Base-by-base conservation (phyloP, 2,797 vertebrate species). In the Zenarchopterus dispar region DNA sequence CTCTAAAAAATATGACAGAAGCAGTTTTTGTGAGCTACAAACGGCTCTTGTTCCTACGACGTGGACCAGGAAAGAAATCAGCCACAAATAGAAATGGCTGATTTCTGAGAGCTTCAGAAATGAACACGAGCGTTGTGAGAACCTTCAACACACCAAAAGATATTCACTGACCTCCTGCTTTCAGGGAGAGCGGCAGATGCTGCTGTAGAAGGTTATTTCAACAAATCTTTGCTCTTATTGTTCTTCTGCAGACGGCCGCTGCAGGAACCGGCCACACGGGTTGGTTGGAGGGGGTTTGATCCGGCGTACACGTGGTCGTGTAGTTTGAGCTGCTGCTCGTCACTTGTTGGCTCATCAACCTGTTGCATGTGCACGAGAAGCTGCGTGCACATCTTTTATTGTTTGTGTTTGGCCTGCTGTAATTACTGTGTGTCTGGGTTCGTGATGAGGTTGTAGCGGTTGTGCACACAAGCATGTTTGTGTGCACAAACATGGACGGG, bases 271-370 rank as follows among this genome's bases (percentile, higher is more conserved):
- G 56, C n/a, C 52, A 47, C 43, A 26, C 11, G 16, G 58, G 45
- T 62, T 10, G 19, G 17, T 64, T 77, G 43, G 67, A 57, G 57
- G 57, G 67, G 56, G 58, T 81, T 49, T 58, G 22, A 59, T 64
- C 77, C 48, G 55, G 3, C 60, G 53, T 50, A 23, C 48, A 62
- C 17, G 77, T 81, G 65, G 70, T 69, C 71, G 81, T 81, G 42
- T 52, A 56, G 62, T 45, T 39, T 49, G 42, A 81, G 69, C 58
- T 68, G 72, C 65, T 57, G 58, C 65, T 73, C 68, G 74, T 68
- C 52, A 72, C 58, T 76, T 67, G 67, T 26, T n/a, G n/a, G n/a
- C 31, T 67, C 55, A 49, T 64, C 54, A 46, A 47, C 41, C 58
- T 55, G 24, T 22, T 62, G 5, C 69, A 31, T 68, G 28, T 55